These are phyloP conservation scores for Corythaixoides concolor DNA, from an alignment of 2,113 vertebrate species.

Conservation along the genomic window DNA sequence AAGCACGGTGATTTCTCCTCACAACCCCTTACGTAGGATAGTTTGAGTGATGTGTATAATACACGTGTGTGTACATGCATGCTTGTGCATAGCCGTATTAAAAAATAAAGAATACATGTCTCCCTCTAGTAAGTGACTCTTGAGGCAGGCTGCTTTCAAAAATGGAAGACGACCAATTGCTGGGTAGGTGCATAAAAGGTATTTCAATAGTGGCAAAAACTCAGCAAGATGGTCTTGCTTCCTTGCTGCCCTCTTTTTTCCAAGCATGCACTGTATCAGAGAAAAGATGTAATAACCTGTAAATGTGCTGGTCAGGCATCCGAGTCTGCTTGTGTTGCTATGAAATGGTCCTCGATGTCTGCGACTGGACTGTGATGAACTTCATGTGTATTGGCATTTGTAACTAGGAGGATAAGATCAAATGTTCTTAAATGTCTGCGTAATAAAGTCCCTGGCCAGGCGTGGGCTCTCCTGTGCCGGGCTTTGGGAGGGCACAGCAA, in stretches of 20 bases:
- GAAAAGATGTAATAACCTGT: not conserved
- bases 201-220: not conserved
- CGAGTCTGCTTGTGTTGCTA: not conserved
- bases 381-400: not conserved
- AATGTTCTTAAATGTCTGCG: not conserved
- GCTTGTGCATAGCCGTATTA: not conserved
- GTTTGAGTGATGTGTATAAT: not conserved
- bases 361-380: not conserved
- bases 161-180: not conserved
- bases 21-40: fast-evolving
- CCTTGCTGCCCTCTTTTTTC: not conserved
- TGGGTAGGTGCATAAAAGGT: not conserved
- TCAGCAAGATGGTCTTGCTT: not conserved
- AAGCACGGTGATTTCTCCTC: not conserved
- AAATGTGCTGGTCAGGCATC: not conserved
- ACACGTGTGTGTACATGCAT: fast-evolving
- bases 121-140: not conserved
- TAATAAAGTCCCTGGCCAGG: fast-evolving
- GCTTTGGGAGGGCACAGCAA: not conserved
- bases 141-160: not conserved
- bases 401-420: not conserved
- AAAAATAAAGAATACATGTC: not conserved
- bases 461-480: not conserved
- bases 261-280: not conserved
- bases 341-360: not conserved